Base-by-base conservation (phyloP, 2,113 vertebrate species). In the Leucosticte australis region DNA sequence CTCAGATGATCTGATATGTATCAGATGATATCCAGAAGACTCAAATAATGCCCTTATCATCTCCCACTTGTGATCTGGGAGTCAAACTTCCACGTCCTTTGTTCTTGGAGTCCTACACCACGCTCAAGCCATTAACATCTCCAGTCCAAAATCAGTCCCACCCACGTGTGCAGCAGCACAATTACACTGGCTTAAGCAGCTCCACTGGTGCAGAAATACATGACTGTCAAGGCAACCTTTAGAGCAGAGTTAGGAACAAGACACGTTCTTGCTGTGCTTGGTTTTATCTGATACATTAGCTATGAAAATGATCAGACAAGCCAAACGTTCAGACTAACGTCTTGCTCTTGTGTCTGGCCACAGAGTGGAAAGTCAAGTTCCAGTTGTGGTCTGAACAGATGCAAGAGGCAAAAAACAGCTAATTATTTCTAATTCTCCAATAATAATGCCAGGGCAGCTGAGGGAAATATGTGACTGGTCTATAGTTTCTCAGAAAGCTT, bases 241-340 rank as follows among this genome's bases (percentile, higher is more conserved):
- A 68, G 47, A 27, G 27, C 18, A 56, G 79, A 83, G 60, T 60
- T 65, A 31, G 56, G 73, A 87, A 74, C 1, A 2, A 83, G 80
- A 47, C 56, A 6, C 0, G 41, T 26, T 80, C 41, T 46, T 41
- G 76, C 44, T 63, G 71, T 1, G 49, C 88, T 83, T 5, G 15
- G 79, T 81, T 94, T 89, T 88, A 93, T 93, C 93, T 93, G 92
- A 96, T 95, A 19, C 63, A 90, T 96, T 68, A 96, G 71, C 85
- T 96, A 88, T 20, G 76, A 96, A 96, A 88, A 95, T 37, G 15
- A 92, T 83, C 88, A 87, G 81, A 57, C 55, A 49, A 88, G 74
- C 85, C 85, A 90, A 89, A 68, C 0, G 13, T 20, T 86, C 96
- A 79, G 80, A 28, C 64, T 22, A 60, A 81, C 23, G 12, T 89